A percentile compares a stretch with the other conserved stretches of the same genome.
Conservation (phyloP, 2,888 invertebrate genomes). For the Tiphia femorata region DNA sequence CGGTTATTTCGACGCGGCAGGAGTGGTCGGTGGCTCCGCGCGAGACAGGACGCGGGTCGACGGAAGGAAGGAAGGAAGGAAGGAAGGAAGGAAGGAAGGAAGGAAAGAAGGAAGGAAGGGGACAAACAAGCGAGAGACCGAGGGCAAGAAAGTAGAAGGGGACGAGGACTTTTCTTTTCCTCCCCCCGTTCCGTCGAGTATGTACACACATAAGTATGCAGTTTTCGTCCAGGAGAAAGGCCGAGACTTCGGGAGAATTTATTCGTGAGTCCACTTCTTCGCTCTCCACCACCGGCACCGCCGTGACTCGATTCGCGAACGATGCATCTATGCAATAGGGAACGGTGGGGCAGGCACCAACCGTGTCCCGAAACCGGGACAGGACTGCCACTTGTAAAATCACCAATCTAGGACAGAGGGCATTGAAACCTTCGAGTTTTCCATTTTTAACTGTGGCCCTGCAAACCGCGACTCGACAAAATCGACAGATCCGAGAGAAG, state of each 20-base stretch:
- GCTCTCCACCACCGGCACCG: slow-evolving; percentile 15
- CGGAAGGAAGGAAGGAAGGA: background rate
- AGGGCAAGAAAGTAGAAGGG: slow-evolving; percentile 13
- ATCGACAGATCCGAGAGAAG: too few species aligned
- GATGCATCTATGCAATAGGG: slow-evolving; percentile 7
- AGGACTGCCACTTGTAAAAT: too few species aligned
- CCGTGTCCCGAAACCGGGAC: too few species aligned
- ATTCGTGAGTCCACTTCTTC: slow-evolving; percentile 34
- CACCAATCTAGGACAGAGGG: too few species aligned
- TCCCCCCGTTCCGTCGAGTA: slow-evolving; percentile 5
- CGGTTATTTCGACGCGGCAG: slow-evolving; percentile 34
- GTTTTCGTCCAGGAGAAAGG: slow-evolving; percentile 29
- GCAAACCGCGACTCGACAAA: too few species aligned
- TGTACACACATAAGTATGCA: slow-evolving; percentile 44
- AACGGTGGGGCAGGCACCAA: too few species aligned
- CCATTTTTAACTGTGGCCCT: too few species aligned
- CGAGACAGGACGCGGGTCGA: too few species aligned
- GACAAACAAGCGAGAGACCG: slow-evolving; percentile 35
- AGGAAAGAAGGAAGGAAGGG: slow-evolving; percentile 11
- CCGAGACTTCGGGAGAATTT: slow-evolving; percentile 37
- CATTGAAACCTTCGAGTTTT: too few species aligned
- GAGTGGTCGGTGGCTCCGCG: background rate
- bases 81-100: slow-evolving; percentile 13
- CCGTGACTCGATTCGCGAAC: slow-evolving; percentile 32
- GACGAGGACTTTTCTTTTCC: slow-evolving; percentile 27